These are phyloP conservation scores for Allenopithecus nigroviridis DNA, from an alignment of 2,797 vertebrate genomes.

Conservation along the genomic window DNA sequence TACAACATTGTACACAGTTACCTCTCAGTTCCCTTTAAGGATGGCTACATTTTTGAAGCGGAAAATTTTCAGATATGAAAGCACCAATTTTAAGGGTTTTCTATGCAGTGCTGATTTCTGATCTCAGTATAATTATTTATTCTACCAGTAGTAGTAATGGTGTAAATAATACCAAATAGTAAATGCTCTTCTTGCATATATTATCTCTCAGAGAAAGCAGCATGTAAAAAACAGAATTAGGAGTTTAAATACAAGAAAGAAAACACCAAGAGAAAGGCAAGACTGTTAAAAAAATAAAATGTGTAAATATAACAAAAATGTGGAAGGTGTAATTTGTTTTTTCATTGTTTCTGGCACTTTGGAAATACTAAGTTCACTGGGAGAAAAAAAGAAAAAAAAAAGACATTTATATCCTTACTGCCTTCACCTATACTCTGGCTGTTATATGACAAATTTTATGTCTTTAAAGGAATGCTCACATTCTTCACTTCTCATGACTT, in stretches of 20 bases:
- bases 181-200: background rate
- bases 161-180: background rate
- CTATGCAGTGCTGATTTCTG: background rate
- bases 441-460: background rate
- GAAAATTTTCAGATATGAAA: background rate
- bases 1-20: background rate
- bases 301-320: background rate
- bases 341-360: conserved; percentile 12
- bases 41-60: background rate
- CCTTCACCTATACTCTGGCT: background rate
- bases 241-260: background rate
- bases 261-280: background rate
- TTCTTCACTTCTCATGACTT: background rate
- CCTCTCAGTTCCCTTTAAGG: background rate
- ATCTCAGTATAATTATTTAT: background rate
- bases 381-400: background rate
- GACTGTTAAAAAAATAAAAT: background rate
- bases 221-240: background rate
- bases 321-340: background rate
- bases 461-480: background rate
- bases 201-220: background rate
- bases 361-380: background rate
- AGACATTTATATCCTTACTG: background rate
- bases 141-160: background rate
- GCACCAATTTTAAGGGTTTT: background rate